These are phyloP conservation scores for Cheiracanthium punctorium DNA, from an alignment of 2,888 invertebrate genomes.

Conservation along the genomic window DNA sequence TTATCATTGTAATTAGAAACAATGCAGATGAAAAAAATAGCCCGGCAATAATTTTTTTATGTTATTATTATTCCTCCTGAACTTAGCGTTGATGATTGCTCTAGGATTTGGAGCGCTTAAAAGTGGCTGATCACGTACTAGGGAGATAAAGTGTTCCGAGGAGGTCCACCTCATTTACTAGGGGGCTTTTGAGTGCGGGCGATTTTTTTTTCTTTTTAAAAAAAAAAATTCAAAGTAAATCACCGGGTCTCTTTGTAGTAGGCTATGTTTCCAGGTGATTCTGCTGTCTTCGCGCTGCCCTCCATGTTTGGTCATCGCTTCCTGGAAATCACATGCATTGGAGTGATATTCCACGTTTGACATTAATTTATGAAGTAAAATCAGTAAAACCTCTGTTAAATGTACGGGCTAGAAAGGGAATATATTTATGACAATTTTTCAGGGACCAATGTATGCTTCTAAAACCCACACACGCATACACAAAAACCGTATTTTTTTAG, in stretches of 20 bases:
- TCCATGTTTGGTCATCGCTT: slow-evolving; percentile 59
- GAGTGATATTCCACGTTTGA: too few relatives aligned
- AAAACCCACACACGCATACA: too few relatives aligned
- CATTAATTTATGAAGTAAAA: too few relatives aligned
- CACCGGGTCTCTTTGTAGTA: background rate
- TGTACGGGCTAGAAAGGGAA: too few relatives aligned
- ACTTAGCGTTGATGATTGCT: slow-evolving; percentile 49
- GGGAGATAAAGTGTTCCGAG: slow-evolving; percentile 38
- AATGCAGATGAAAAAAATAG: slow-evolving; percentile 38
- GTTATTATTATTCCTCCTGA: slow-evolving; percentile 35
- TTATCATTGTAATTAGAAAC: slow-evolving; percentile 70
- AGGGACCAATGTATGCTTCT: too few relatives aligned
- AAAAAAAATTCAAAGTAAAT: slow-evolving; percentile 2
- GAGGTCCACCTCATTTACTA: slow-evolving; percentile 50
- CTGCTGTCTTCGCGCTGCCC: background rate
- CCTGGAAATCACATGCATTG: too few relatives aligned
- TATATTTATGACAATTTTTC: too few relatives aligned
- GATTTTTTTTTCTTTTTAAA: too few relatives aligned
- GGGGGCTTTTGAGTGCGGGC: slow-evolving; percentile 18
- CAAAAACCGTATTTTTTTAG: too few relatives aligned
- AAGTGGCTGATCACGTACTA: slow-evolving; percentile 63
- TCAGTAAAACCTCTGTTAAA: too few relatives aligned
- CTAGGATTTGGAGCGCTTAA: slow-evolving; percentile 41
- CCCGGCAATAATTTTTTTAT: slow-evolving; percentile 40
- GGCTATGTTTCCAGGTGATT: background rate